A percentile compares a stretch with the other conserved stretches of the same genome.
These are phyloP conservation scores for Lanistes nyassanus DNA, from an alignment of 1,140 invertebrate genomes.

Conservation along the genomic window DNA sequence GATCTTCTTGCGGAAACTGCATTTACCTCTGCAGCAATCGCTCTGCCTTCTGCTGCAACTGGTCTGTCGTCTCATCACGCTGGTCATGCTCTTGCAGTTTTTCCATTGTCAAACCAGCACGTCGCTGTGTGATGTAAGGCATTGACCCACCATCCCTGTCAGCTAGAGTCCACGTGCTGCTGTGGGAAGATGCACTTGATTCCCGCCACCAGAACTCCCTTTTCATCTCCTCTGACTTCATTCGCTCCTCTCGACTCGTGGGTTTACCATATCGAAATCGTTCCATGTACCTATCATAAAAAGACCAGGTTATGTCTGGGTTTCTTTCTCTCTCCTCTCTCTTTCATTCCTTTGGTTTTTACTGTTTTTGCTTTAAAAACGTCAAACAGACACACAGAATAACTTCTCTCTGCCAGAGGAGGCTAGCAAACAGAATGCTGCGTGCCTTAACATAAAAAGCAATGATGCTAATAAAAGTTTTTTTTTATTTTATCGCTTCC, in stretches of 20 bases:
- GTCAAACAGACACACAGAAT: too few relatives aligned
- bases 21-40: slow-evolving; percentile 17
- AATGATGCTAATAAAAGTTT: too few relatives aligned
- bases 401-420: too few relatives aligned
- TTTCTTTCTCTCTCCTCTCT: too few relatives aligned
- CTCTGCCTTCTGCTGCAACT: slow-evolving; percentile 18
- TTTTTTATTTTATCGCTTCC: too few relatives aligned
- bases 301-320: not conserved
- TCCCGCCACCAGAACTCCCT: slow-evolving; percentile 59
- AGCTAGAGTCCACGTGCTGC: slow-evolving; percentile 18
- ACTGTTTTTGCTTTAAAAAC: too few relatives aligned
- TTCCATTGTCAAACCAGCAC: slow-evolving; percentile 13
- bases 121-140: not conserved
- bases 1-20: too few relatives aligned
- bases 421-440: too few relatives aligned
- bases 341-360: too few relatives aligned
- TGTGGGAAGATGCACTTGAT: slow-evolving; percentile 5
- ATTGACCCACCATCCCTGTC: slow-evolving; percentile 15
- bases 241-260: slow-evolving; percentile 53
- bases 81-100: slow-evolving; percentile 10
- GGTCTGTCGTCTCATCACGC: not conserved
- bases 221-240: slow-evolving; percentile 23
- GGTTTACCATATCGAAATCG: slow-evolving; percentile 52
- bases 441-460: too few relatives aligned
- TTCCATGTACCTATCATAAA: slow-evolving; percentile 49